Conservation (phyloP, 2,113 vertebrate genomes). For the Lycocorax pyrrhopterus region DNA sequence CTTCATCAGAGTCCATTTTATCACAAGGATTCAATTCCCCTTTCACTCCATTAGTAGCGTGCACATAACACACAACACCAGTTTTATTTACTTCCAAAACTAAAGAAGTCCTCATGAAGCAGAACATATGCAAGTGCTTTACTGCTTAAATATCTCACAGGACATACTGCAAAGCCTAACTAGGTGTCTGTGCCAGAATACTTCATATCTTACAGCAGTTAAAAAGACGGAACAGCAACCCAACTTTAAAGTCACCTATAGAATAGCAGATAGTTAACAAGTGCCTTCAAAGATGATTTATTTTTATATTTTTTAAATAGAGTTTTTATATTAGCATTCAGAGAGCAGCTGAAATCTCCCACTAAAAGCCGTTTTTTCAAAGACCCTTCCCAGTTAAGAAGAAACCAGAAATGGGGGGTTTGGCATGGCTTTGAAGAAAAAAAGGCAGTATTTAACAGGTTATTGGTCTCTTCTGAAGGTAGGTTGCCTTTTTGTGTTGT, state of each 20-base stretch:
- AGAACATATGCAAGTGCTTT: not conserved
- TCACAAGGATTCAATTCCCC: not conserved
- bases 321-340: not conserved
- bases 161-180: not conserved
- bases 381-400: not conserved
- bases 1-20: not conserved
- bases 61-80: accelerated
- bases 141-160: not conserved
- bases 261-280: not conserved
- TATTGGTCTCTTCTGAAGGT: not conserved
- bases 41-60: accelerated
- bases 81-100: not conserved
- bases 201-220: not conserved
- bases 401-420: not conserved
- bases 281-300: not conserved
- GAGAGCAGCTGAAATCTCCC: not conserved
- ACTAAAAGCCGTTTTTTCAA: not conserved
- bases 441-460: not conserved
- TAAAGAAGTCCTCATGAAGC: not conserved
- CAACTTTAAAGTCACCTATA: not conserved
- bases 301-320: not conserved
- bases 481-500: not conserved
- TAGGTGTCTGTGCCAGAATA: not conserved
- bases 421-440: not conserved
- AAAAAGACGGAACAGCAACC: not conserved